Evolutionary conservation across 2,888 invertebrate genomes (phyloP), one percentile per base, ranked within the genome.

Genomic region (Drosophila sordidula): DNA sequence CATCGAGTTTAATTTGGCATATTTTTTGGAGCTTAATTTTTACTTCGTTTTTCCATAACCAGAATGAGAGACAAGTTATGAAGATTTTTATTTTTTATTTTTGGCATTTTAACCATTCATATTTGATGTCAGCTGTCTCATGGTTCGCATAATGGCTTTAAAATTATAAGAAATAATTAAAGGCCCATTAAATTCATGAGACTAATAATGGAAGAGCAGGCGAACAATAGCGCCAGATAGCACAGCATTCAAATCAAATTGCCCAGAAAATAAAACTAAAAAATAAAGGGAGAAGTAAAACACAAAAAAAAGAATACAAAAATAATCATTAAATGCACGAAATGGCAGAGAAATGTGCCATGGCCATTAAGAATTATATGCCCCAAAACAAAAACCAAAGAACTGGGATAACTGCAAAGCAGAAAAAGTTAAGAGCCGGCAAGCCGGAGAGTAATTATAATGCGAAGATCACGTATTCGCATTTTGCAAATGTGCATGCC

Each of bases 311-410:
- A 18, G 18, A 1, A 18, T 18, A 18, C 18, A 18, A 18, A 38
- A 42, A 64, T 50, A 64, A 82, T 83, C 82, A 83, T 83, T 85
- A 87, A 87, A 85, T 83, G 86, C 88, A 83, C 83, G 88, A 87
- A 88, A 87, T 76, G 88, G 72, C 82, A 82, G 74, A 85, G 86
- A 83, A 87, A 86, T 88, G 88, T 87, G 82, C 86, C 88, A 85
- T 49, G 86, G 86, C 88, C 82, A 82, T 82, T 81, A 82, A 87
- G 88, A 81, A 85, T 78, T 67, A 74, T 80, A 46, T 73, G 74
- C 66, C 62, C 67, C 52, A 52, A 80, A 63, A 65, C 26, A 26
- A 47, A 34, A 29, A 26, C 25, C 25, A 51, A 34, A 34, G 22
- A 34, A 4, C 25, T 14, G 51, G 38, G 25, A 50, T 47, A 49